phyloP scores from a whole-genome alignment of 1,140 invertebrate species.

The Parapsyche elsis region DNA sequence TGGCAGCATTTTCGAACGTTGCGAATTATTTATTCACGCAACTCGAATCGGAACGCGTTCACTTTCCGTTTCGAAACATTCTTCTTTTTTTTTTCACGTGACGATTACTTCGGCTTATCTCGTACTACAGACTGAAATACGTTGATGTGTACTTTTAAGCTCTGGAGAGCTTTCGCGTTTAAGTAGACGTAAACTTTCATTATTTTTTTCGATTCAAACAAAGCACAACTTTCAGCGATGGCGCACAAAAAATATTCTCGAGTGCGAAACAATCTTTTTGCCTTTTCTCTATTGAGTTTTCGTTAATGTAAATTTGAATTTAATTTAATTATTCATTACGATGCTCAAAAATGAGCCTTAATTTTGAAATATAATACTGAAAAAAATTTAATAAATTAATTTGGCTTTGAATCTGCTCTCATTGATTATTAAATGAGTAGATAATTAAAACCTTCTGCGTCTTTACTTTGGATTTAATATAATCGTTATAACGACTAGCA shows the following conservation, averaged over 20 bases:
- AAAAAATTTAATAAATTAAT: too few relatives aligned
- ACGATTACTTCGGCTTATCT: conserved; percentile 23
- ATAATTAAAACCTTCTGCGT: too few relatives aligned
- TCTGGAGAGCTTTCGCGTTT: conserved; percentile 27
- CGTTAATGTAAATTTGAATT: too few relatives aligned
- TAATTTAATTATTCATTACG: too few relatives aligned
- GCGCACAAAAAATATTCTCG: not conserved
- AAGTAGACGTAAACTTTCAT: conserved; percentile 33
- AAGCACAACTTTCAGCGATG: conserved; percentile 11
- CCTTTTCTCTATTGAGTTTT: not conserved
- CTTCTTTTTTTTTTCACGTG: not conserved
- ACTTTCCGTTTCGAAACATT: too few relatives aligned
- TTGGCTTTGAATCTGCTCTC: too few relatives aligned
- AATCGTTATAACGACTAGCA: too few relatives aligned
- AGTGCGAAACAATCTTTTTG: not conserved
- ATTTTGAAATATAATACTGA: too few relatives aligned
- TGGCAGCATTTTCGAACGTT: not conserved
- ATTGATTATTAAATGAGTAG: too few relatives aligned
- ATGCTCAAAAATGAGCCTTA: too few relatives aligned
- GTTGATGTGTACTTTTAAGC: conserved; percentile 28
- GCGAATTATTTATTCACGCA: not conserved
- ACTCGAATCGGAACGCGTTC: not conserved
- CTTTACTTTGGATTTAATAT: too few relatives aligned
- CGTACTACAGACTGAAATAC: conserved; percentile 16
- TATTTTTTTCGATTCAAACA: conserved; percentile 24